Conservation (phyloP, 2,888 invertebrate species). For the Diaprepes abbreviatus region DNA sequence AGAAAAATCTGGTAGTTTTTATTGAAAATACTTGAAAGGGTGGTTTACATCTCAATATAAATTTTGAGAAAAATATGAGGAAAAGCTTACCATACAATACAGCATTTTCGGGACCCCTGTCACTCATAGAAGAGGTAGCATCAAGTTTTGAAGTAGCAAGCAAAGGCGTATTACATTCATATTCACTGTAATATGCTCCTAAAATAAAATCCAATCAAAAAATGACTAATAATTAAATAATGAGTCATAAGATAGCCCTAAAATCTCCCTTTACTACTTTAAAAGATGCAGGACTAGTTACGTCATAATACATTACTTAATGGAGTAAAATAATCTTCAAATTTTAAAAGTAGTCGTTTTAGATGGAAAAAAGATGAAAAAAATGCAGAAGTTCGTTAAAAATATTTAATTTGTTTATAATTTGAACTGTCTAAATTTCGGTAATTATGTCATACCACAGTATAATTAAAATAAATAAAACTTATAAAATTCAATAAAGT, state of each 20-base stretch:
- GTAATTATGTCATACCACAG: neutral
- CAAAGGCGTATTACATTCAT: conserved; percentile 86
- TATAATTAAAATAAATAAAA: neutral
- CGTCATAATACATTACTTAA: no score
- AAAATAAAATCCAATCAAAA: conserved; percentile 48
- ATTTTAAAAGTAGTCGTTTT: no score
- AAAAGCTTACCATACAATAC: conserved; percentile 86
- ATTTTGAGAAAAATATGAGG: no score
- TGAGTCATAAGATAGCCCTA: conserved; percentile 4
- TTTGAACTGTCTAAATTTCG: neutral
- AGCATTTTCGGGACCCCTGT: conserved; percentile 89
- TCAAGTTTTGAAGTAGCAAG: conserved; percentile 80
- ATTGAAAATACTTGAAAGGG: no score
- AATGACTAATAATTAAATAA: neutral
- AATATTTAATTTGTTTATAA: neutral
- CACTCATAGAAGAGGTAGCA: conserved; percentile 85
- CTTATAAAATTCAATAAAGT: neutral
- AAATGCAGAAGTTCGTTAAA: neutral
- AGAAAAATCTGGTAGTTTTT: no score
- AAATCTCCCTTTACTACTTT: neutral
- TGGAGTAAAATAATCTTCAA: no score
- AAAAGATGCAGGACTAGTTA: no score
- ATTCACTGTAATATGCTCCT: conserved; percentile 72
- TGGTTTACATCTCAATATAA: no score
- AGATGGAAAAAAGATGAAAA: no score